Percentiles rank a stretch among this genome's conserved stretches.
Conservation (phyloP, 2,888 invertebrate genomes). For the Leptinotarsa tumamoca region DNA sequence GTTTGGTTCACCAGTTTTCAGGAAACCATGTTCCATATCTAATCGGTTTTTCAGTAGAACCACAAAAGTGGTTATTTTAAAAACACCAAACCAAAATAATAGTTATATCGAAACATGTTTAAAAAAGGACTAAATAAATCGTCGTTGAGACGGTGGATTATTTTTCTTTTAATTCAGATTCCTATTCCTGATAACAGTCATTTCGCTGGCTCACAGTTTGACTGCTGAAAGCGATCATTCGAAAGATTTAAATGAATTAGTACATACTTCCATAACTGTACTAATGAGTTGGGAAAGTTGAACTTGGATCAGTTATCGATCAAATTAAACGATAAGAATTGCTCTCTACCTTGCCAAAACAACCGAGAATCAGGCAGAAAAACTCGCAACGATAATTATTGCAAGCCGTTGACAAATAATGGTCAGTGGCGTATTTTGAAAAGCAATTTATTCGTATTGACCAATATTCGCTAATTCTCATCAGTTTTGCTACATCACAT, state of each 20-base stretch:
- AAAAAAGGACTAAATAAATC: not conserved
- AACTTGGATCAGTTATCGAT: constrained; percentile 17
- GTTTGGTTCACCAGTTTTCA: no score
- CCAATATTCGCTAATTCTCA: not conserved
- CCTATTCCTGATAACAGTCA: not conserved
- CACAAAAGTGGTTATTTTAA: no score
- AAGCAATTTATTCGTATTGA: constrained; percentile 6
- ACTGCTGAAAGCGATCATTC: constrained; percentile 26
- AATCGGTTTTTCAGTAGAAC: no score
- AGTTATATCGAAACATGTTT: no score
- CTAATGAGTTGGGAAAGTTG: constrained; percentile 17
- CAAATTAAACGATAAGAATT: constrained; percentile 23
- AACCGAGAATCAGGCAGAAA: not conserved
- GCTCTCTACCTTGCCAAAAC: constrained; percentile 24
- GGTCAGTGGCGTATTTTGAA: constrained; percentile 12
- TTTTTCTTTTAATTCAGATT: not conserved
- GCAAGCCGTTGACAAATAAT: not conserved
- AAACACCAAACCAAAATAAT: no score
- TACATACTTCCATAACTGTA: constrained; percentile 17
- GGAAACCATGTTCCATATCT: no score
- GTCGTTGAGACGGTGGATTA: not conserved
- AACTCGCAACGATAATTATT: constrained; percentile 10
- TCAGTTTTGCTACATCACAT: not conserved
- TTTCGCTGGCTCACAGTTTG: constrained; percentile 19
- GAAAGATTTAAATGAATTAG: constrained; percentile 28